Percentiles rank a stretch among this genome's conserved stretches.
phyloP scores from a whole-genome alignment of 1,140 invertebrate genomes.

The Watersipora subatra region DNA sequence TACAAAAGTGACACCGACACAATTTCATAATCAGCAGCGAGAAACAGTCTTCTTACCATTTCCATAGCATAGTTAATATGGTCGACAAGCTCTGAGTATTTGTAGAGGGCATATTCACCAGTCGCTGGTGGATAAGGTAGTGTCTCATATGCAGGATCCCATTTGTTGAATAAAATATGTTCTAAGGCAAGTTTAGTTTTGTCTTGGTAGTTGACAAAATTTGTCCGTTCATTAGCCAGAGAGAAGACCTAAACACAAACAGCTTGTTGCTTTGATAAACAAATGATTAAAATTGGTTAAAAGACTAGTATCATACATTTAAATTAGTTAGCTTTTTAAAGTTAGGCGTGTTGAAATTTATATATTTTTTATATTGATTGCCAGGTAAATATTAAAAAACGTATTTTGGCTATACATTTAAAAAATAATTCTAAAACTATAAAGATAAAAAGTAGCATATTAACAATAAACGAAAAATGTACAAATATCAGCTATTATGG shows the following conservation, averaged over 20 bases:
- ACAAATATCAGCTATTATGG: not conserved
- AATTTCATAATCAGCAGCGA: no score
- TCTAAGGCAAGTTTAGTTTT: conserved; percentile 84
- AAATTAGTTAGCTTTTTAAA: not conserved
- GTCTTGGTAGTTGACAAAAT: conserved; percentile 86
- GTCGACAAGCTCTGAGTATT: conserved; percentile 63
- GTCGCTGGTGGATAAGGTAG: conserved; percentile 80
- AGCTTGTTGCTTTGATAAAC: not conserved
- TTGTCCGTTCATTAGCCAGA: conserved; percentile 84
- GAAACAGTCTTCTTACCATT: no score
- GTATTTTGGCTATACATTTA: not conserved
- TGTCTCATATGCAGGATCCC: conserved; percentile 73
- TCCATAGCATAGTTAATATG: conserved; percentile 69
- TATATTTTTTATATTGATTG: not conserved
- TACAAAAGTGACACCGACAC: no score
- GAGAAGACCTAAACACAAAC: conserved; percentile 54
- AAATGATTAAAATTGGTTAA: no score
- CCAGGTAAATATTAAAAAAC: not conserved
- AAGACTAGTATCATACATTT: not conserved
- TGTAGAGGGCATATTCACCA: conserved; percentile 81
- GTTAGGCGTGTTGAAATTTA: not conserved
- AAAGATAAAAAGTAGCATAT: not conserved
- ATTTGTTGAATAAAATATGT: conserved; percentile 62
- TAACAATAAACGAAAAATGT: no score
- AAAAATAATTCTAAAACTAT: not conserved